phyloP scores from a whole-genome alignment of 2,797 vertebrate species.

The Trematomus bernacchii region DNA sequence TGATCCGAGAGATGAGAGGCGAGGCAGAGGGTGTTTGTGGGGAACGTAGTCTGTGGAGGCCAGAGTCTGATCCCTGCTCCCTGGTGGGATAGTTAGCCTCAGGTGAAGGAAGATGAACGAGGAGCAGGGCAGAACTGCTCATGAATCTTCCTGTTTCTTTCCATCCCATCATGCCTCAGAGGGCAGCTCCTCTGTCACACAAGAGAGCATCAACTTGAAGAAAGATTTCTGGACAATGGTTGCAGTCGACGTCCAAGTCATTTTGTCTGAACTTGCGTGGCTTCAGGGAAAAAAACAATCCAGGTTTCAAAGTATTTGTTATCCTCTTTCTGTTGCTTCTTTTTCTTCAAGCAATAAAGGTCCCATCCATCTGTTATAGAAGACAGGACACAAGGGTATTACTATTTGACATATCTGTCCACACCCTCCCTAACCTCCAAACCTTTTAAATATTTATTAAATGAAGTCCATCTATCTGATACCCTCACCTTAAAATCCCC shows the following conservation, averaged over 20 bases:
- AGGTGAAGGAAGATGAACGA: conserved; percentile 84
- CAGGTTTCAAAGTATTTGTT: conserved; percentile 33
- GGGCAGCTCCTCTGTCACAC: conserved; percentile 18
- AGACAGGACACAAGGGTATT: conserved; percentile 9
- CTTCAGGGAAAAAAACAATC: conserved; percentile 9
- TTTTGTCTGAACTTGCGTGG: conserved; percentile 31
- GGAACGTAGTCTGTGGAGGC: conserved; percentile 50
- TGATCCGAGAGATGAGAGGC: conserved; percentile 50
- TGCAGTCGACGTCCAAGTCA: conserved; percentile 14
- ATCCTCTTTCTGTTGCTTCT: conserved; percentile 29
- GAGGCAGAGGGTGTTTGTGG: conserved; percentile 61
- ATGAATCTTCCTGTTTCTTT: conserved; percentile 77
- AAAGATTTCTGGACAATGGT: conserved; percentile 31
- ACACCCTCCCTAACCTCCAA: conserved; percentile 11
- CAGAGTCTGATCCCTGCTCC: conserved; percentile 65
- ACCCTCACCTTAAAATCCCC: conserved; percentile 38
- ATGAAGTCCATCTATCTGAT: conserved; percentile 34
- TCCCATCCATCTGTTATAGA: background rate
- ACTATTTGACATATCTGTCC: conserved; percentile 7
- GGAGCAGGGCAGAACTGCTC: conserved; percentile 70
- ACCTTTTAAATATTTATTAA: conserved; percentile 39
- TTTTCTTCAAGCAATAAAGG: conserved; percentile 16
- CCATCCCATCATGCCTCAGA: conserved; percentile 48
- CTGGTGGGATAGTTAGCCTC: conserved; percentile 71
- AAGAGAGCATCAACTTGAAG: background rate